Evolutionary conservation across 37 sponge, comb jelly and placozoan species (phyloP).

Genomic region (Eunapius fragilis): DNA sequence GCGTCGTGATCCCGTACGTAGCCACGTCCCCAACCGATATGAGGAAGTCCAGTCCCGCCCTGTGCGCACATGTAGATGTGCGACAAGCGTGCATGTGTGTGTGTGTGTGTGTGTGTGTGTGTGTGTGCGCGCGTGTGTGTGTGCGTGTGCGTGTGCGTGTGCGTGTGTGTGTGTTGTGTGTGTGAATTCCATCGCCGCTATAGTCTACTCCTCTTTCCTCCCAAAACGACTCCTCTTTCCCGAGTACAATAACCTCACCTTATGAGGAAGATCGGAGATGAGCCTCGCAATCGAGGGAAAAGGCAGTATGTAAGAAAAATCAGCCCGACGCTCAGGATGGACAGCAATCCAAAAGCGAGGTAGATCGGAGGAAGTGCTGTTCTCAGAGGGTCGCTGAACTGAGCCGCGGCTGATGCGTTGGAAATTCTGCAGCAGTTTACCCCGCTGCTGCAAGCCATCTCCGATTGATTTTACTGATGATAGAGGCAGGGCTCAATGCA

Average conservation of each 20-base stretch:
- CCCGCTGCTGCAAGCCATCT: background rate
- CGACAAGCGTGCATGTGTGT: background rate
- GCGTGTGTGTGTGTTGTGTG: background rate
- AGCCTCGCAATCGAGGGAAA: constrained; percentile 61
- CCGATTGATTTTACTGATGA: background rate
- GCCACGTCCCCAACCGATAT: constrained; percentile 58
- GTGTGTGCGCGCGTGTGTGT: background rate
- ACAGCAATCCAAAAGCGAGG: constrained; percentile 49
- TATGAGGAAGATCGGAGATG: constrained; percentile 60
- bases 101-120: background rate
- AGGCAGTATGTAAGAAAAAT: constrained; percentile 70
- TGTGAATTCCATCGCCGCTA: background rate
- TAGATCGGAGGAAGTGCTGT: constrained; percentile 29
- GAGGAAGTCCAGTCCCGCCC: constrained; percentile 65
- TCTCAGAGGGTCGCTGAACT: background rate
- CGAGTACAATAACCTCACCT: no score
- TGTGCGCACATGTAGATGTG: background rate
- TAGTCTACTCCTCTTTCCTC: no score
- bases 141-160: background rate
- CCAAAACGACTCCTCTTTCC: no score
- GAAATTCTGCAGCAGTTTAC: background rate
- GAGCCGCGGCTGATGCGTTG: background rate
- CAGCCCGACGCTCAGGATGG: constrained; percentile 42
- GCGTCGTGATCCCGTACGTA: background rate
- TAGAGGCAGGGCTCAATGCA: background rate